A percentile compares a stretch with the other conserved stretches of the same genome.
These are phyloP conservation scores for Ia io DNA, from an alignment of 2,113 vertebrate genomes.

Conservation along the genomic window DNA sequence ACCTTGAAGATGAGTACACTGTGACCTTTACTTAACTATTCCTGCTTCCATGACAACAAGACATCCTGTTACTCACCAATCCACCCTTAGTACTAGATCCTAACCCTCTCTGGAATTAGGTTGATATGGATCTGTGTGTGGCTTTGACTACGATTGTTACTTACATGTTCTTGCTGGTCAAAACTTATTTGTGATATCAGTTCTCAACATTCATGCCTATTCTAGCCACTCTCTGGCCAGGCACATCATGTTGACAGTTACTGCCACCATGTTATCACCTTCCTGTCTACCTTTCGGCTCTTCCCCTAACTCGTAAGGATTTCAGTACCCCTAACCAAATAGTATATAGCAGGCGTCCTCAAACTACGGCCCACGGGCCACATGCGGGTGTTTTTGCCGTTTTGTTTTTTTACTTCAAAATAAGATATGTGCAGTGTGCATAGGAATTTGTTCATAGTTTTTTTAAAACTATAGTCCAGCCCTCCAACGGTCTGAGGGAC, in stretches of 20 bases:
- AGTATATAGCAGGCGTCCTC: background rate
- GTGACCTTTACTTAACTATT: slow-evolving; percentile 36
- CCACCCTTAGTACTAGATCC: background rate
- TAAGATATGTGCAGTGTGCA: no score
- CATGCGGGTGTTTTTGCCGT: no score
- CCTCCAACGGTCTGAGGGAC: no score
- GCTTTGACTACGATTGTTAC: background rate
- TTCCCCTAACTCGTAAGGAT: background rate
- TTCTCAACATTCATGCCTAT: background rate
- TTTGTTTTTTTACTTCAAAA: no score
- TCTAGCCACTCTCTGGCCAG: background rate
- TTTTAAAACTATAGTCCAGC: no score
- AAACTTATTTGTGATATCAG: background rate
- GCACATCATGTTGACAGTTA: background rate
- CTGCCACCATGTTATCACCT: background rate
- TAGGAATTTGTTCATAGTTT: no score
- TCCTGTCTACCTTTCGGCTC: background rate
- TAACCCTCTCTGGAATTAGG: background rate
- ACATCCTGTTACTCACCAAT: slow-evolving; percentile 14
- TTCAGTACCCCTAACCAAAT: background rate
- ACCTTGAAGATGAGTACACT: background rate
- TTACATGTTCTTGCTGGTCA: background rate
- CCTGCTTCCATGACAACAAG: slow-evolving; percentile 34
- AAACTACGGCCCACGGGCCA: no score
- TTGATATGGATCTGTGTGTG: background rate